Percentiles rank a stretch among this genome's conserved stretches.
phyloP scores from a whole-genome alignment of 2,113 vertebrate species.

The Poeciliopsis occidentalis region DNA sequence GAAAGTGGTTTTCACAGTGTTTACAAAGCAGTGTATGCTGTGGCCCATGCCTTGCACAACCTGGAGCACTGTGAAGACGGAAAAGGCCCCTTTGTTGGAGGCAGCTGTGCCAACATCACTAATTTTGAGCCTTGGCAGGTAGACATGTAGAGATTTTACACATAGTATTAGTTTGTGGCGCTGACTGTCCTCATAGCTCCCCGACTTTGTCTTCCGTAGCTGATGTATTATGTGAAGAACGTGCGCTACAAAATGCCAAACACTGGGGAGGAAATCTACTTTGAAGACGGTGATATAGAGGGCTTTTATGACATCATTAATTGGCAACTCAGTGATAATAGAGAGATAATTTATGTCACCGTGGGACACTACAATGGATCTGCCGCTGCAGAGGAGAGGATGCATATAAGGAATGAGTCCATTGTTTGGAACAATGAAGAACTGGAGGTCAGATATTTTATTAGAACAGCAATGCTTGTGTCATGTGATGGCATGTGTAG shows the following conservation, averaged over 20 bases:
- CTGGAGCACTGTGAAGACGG: constrained; percentile 74
- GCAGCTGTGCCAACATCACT: constrained; percentile 76
- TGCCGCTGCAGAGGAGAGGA: constrained; percentile 35
- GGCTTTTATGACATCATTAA: constrained; percentile 86
- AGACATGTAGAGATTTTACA: not conserved
- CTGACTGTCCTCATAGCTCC: not conserved
- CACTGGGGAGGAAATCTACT: constrained; percentile 73
- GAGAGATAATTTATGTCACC: constrained; percentile 73
- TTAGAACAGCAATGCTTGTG: not conserved
- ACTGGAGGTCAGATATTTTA: constrained; percentile 70
- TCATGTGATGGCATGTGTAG: not conserved
- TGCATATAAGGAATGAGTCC: constrained; percentile 72
- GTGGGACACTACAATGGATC: constrained; percentile 79
- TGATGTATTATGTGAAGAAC: constrained; percentile 86
- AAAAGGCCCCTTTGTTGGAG: constrained; percentile 74
- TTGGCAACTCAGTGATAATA: constrained; percentile 78
- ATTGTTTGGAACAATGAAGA: constrained; percentile 82
- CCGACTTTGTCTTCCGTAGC: constrained; percentile 58
- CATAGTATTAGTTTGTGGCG: not conserved
- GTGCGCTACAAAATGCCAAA: constrained; percentile 77
- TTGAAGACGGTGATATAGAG: constrained; percentile 77
- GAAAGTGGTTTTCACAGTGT: constrained; percentile 68
- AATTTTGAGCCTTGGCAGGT: constrained; percentile 87
- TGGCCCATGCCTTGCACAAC: constrained; percentile 83
- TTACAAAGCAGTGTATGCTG: constrained; percentile 84